Evolutionary conservation across 2,797 vertebrate genomes (phyloP).

Genomic region (Vultur gryphus): DNA sequence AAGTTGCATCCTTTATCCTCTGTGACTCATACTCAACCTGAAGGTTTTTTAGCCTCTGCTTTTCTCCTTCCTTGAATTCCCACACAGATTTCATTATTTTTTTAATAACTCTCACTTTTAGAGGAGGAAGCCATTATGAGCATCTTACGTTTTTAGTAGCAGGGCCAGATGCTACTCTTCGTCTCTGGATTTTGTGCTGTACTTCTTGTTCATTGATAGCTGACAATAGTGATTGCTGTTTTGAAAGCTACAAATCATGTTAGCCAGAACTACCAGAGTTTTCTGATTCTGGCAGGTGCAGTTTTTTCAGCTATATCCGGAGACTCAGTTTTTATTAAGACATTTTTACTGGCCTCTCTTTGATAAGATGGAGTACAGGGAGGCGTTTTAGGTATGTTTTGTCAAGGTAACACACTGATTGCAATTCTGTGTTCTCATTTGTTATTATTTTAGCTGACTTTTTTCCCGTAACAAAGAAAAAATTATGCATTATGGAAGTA

Average conservation of each 20-base stretch:
- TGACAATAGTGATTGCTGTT: neutral
- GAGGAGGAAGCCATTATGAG: neutral
- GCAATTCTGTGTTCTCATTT: neutral
- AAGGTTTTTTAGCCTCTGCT: neutral
- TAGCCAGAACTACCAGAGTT: neutral
- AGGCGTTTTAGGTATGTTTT: neutral
- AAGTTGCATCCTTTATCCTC: neutral
- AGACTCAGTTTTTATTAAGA: neutral
- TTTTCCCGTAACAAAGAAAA: neutral
- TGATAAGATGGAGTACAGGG: neutral
- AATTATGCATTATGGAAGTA: neutral
- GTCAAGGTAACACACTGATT: neutral
- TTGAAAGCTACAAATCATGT: neutral
- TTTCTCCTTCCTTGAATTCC: neutral
- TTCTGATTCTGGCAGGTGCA: neutral
- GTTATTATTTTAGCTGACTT: neutral
- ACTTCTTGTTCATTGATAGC: neutral
- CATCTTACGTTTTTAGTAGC: neutral
- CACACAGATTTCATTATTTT: neutral
- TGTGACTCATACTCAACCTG: neutral
- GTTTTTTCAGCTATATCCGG: neutral
- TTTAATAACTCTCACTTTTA: neutral
- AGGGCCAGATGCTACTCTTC: neutral
- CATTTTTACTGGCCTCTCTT: neutral
- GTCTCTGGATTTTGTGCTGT: neutral